Evolutionary conservation across 1,140 invertebrate genomes (phyloP), one percentile per base, ranked within the genome.

Genomic region (Pachyrhynchus sulphureomaculatus): DNA sequence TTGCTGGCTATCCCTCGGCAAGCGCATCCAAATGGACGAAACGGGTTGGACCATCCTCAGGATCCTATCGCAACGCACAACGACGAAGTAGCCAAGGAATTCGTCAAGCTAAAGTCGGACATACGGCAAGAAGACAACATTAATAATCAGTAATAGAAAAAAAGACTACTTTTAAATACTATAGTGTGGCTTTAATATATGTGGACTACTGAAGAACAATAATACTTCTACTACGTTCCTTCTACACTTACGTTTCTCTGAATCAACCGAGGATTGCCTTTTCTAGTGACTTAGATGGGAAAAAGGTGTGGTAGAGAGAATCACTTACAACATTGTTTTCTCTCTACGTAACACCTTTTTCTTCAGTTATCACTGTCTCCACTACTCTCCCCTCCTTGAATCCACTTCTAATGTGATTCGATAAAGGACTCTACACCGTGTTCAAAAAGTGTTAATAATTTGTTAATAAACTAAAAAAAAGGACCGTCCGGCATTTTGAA

Each of bases 1-100:
- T n/a, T 94, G 93, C 70, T 97, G 95, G 95, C 80, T 99, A 51
- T 90, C 93, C 1, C 82, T 99, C 1, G 95, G 95, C 36, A 92
- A 93, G 61, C 84, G 96, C 5, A 92, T 99, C 39, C 92, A 97
- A 75, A 97, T 99, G 90, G 96, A 99, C 75, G 98, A 99, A 75
- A 99, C 97, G n/a, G 98, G 98, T 8, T 99, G 96, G 94, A 99
- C 97, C 32, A 96, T 99, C 72, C 81, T 99, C 17, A 84, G 98
- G 24, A 99, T 99, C 69, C 80, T 99, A 34, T 98, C 96, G 0
- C 98, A 99, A 77, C 83, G 98, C 68, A 95, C 93, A 73, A 96
- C 76, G 98, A 99, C 78, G 97, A 99, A 81, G 95, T 99, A 0
- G 98, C 98, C 18, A 95, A 96, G 75, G 97, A 99, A 77, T 99